These are phyloP conservation scores for Rhineura floridana DNA, from an alignment of 2,113 vertebrate species.

Conservation along the genomic window DNA sequence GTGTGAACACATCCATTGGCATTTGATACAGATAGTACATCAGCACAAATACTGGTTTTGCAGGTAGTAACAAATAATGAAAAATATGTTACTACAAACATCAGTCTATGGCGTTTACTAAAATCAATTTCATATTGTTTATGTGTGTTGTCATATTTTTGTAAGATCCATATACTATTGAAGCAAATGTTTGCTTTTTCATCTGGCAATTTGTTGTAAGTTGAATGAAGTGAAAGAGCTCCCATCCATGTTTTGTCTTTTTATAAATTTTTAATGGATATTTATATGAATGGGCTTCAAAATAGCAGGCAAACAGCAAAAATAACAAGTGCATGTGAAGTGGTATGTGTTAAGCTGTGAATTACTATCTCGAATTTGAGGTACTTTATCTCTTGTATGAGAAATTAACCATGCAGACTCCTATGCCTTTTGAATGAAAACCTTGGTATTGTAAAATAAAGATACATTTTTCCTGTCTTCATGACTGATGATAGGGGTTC, in stretches of 20 bases:
- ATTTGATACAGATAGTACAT: not conserved
- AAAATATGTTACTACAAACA: not conserved
- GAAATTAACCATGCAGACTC: constrained; percentile 40
- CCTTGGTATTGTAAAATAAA: constrained; percentile 36
- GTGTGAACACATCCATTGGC: too few relatives aligned
- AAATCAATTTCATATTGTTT: not conserved
- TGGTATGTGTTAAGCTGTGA: not conserved
- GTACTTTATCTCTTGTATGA: constrained; percentile 18
- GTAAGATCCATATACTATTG: not conserved
- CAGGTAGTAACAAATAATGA: not conserved
- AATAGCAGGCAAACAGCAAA: not conserved
- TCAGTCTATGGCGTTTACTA: constrained; percentile 7
- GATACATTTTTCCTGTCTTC: constrained; percentile 58
- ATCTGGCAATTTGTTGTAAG: not conserved
- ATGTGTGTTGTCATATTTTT: not conserved
- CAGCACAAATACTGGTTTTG: not conserved
- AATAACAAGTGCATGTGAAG: not conserved
- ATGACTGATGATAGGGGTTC: constrained; percentile 74
- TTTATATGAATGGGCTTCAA: constrained; percentile 16
- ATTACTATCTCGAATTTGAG: constrained; percentile 12
- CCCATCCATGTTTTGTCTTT: not conserved
- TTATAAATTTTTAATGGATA: not conserved
- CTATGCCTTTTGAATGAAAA: constrained; percentile 29
- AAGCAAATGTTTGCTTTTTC: constrained; percentile 3
- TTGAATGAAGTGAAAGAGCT: not conserved